Conservation (phyloP, 2,888 invertebrate species). For the Sesia apiformis region DNA sequence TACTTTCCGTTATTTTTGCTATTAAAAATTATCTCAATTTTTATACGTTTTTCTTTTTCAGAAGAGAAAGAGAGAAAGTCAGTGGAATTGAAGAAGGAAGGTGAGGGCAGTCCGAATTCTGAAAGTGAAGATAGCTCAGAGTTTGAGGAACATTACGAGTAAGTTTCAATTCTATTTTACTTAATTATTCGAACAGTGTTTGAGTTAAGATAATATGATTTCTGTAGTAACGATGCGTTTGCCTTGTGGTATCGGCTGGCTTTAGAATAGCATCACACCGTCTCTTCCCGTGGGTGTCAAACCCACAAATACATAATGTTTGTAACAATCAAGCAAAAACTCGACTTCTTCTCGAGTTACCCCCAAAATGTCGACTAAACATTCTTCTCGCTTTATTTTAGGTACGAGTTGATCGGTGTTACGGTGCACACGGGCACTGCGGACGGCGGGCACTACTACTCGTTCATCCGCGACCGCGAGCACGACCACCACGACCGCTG, state of each 20-base stretch:
- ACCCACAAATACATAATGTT: too few relatives aligned
- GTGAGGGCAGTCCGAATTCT: constrained; percentile 48
- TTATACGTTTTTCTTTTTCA: constrained; percentile 23
- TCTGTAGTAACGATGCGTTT: too few relatives aligned
- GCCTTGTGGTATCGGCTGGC: too few relatives aligned
- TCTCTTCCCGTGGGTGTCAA: too few relatives aligned
- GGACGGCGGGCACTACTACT: constrained; percentile 97
- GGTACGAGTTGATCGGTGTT: constrained; percentile 91
- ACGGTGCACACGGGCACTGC: constrained; percentile 99
- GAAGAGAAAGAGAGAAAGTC: constrained; percentile 76
- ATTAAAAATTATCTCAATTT: background rate
- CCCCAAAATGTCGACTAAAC: too few relatives aligned
- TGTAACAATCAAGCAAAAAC: too few relatives aligned
- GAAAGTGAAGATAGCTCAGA: constrained; percentile 66
- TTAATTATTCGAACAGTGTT: too few relatives aligned
- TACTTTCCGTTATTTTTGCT: background rate
- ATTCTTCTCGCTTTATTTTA: constrained; percentile 16
- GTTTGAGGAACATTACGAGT: constrained; percentile 83
- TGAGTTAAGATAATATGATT: too few relatives aligned
- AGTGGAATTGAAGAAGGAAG: constrained; percentile 53
- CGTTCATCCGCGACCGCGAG: constrained; percentile 92
- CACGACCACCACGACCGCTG: constrained; percentile 87
- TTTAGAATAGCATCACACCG: too few relatives aligned
- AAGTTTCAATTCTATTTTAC: constrained; percentile 30
- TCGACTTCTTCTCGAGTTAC: too few relatives aligned